Conservation (phyloP, 2,113 vertebrate genomes). For the Geococcyx californianus region DNA sequence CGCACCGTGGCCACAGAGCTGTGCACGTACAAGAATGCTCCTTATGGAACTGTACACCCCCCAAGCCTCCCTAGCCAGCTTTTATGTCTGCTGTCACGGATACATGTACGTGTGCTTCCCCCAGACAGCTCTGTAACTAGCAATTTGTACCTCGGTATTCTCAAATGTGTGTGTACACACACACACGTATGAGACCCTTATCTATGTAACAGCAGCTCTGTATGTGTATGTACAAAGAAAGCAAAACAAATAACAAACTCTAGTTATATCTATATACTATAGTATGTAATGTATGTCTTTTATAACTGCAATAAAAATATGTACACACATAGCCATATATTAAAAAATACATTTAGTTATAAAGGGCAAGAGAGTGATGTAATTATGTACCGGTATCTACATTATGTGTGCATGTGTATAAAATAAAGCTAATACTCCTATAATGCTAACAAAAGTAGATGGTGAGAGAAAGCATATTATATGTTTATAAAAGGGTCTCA, state of each 20-base stretch:
- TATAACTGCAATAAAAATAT: background rate
- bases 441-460: background rate
- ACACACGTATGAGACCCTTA: background rate
- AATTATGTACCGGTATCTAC: no score
- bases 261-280: no score
- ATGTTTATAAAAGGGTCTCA: background rate
- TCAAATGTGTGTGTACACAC: background rate
- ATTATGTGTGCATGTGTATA: no score
- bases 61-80: background rate
- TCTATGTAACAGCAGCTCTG: background rate
- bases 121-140: no score
- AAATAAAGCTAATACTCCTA: background rate
- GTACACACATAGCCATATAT: background rate
- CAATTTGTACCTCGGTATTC: background rate
- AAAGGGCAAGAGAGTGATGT: background rate
- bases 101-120: background rate
- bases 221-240: no score
- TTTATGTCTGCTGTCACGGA: no score
- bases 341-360: background rate
- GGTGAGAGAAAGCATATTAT: background rate
- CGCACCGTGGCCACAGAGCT: fast-evolving
- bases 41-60: no score
- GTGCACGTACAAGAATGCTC: no score
- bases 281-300: background rate
- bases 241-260: background rate